These are phyloP conservation scores for Knipowitschia caucasica DNA, from an alignment of 2,797 vertebrate species.

Conservation along the genomic window DNA sequence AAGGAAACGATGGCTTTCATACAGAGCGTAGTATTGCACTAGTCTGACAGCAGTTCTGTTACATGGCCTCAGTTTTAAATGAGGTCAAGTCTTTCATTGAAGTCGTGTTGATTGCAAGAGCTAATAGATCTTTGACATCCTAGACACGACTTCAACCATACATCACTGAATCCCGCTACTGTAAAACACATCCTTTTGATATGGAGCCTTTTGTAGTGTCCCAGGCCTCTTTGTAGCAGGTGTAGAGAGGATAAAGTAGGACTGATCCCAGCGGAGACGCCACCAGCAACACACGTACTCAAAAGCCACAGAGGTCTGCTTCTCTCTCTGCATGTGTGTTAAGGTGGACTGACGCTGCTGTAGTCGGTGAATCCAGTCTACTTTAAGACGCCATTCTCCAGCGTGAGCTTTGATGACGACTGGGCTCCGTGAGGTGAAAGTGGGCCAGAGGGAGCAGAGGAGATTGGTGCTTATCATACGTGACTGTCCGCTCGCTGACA, in stretches of 20 bases:
- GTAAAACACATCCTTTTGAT: background rate
- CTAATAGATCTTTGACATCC: background rate
- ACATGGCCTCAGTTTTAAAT: background rate
- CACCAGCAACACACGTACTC: background rate
- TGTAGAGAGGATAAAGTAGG: slow-evolving; percentile 5
- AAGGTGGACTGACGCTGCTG: slow-evolving; percentile 10
- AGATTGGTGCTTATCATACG: slow-evolving; percentile 53
- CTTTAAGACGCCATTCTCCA: slow-evolving; percentile 11
- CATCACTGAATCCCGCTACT: background rate
- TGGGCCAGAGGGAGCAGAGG: slow-evolving; percentile 30
- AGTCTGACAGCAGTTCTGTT: background rate
- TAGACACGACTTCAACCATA: background rate
- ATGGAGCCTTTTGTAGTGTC: slow-evolving; percentile 1
- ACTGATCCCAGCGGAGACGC: slow-evolving; percentile 6
- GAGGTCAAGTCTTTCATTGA: background rate
- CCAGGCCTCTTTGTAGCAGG: background rate
- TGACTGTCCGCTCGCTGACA: slow-evolving; percentile 54
- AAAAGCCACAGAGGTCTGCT: background rate
- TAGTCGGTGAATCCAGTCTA: slow-evolving; percentile 16
- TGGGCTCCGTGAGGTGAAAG: slow-evolving; percentile 28
- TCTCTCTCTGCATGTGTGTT: background rate
- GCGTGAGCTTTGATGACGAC: slow-evolving; percentile 36
- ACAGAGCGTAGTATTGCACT: background rate
- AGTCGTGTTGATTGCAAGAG: background rate
- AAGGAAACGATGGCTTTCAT: background rate